Conservation (phyloP, 2,113 vertebrate genomes). For the Ochotona curzoniae region DNA sequence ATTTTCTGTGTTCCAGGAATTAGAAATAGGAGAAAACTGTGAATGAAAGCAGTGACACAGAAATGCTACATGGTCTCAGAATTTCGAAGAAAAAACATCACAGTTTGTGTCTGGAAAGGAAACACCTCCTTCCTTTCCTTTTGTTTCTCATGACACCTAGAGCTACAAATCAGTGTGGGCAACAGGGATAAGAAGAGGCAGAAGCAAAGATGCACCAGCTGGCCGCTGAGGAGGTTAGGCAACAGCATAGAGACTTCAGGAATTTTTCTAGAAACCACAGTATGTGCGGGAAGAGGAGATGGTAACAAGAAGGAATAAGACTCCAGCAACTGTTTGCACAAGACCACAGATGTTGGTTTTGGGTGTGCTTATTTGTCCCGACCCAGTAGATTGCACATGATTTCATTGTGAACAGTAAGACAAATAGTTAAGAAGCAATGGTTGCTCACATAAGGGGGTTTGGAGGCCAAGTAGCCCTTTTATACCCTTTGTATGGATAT, state of each 20-base stretch:
- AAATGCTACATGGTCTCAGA: not conserved
- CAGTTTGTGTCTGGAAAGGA: not conserved
- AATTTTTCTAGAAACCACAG: constrained; percentile 40
- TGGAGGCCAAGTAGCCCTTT: not conserved
- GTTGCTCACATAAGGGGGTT: not conserved
- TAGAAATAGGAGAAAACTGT: not conserved
- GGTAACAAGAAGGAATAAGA: not conserved
- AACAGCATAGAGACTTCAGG: not conserved
- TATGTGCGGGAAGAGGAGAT: not conserved
- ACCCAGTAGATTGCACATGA: not conserved
- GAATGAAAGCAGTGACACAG: not conserved
- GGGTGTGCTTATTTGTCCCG: not conserved
- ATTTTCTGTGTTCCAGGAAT: not conserved
- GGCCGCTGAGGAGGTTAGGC: not conserved
- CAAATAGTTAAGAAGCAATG: constrained; percentile 14
- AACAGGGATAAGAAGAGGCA: not conserved
- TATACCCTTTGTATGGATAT: not conserved
- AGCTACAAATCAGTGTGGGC: not conserved
- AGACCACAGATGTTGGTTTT: not conserved
- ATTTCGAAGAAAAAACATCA: not conserved
- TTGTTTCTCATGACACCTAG: not conserved
- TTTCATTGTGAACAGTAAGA: not conserved
- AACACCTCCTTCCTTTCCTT: not conserved
- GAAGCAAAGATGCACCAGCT: not conserved
- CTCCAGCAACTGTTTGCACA: not conserved